These are phyloP conservation scores for Philotrypesis tridentata DNA, from an alignment of 1,140 invertebrate species.

Conservation along the genomic window DNA sequence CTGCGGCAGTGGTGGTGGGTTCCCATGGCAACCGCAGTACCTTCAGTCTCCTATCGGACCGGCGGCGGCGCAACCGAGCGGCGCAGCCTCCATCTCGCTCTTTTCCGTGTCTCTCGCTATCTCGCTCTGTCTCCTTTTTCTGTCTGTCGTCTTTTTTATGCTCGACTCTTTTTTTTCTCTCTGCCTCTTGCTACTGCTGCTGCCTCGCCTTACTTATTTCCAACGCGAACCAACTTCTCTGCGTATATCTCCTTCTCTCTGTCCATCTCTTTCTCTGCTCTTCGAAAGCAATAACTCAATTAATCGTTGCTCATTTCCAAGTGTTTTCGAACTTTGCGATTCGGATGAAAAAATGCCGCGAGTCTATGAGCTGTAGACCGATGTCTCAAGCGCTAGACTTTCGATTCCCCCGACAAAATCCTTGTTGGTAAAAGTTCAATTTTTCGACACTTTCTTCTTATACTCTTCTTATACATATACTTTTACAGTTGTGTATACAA, in stretches of 20 bases:
- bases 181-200: no score
- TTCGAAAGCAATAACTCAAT: slow-evolving; percentile 28
- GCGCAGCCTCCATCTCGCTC: slow-evolving; percentile 55
- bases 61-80: slow-evolving; percentile 65
- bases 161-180: not conserved
- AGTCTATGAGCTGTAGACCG: not conserved
- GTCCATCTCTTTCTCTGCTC: not conserved
- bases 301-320: slow-evolving; percentile 10
- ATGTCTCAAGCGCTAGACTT: not conserved
- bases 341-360: not conserved
- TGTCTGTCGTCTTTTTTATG: not conserved
- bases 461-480: no score
- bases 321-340: not conserved
- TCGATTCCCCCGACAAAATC: no score
- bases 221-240: not conserved
- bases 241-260: not conserved
- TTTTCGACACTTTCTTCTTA: no score
- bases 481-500: no score
- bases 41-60: slow-evolving; percentile 56
- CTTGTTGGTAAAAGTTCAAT: no score
- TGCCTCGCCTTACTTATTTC: slow-evolving; percentile 31
- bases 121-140: not conserved
- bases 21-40: slow-evolving; percentile 70
- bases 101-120: not conserved
- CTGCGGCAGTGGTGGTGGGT: slow-evolving; percentile 69